Conservation (phyloP, 2,113 vertebrate species). For the Cyanistes caeruleus region DNA sequence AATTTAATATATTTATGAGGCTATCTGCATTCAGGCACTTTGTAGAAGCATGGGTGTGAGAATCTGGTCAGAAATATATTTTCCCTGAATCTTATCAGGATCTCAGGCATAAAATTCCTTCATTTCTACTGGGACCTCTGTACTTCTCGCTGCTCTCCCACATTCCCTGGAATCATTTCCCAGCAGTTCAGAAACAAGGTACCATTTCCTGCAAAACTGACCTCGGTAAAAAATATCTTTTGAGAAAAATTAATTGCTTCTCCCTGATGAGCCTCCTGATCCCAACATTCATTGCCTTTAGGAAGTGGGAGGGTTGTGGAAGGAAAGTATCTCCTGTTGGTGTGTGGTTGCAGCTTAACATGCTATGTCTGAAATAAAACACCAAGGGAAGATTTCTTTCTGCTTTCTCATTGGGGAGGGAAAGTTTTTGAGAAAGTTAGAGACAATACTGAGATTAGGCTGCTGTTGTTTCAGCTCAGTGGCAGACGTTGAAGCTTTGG, state of each 20-base stretch:
- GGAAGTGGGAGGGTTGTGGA: background rate
- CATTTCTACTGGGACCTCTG: background rate
- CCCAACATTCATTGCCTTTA: background rate
- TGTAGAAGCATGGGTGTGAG: background rate
- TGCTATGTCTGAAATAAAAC: conserved; percentile 45
- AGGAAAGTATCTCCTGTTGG: background rate
- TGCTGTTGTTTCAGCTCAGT: conserved; percentile 87
- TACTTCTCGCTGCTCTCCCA: background rate
- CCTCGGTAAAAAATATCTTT: background rate
- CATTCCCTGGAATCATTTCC: background rate
- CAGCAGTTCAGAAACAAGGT: background rate
- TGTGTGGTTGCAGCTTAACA: conserved; percentile 18
- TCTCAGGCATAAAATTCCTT: background rate
- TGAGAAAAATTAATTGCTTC: background rate
- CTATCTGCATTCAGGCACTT: background rate
- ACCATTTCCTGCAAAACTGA: background rate
- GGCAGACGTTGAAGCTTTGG: conserved; percentile 85
- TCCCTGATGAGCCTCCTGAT: background rate
- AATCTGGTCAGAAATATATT: background rate
- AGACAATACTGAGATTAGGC: conserved; percentile 86
- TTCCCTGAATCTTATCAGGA: background rate
- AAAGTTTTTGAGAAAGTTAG: conserved; percentile 74
- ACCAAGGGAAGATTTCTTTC: conserved; percentile 77
- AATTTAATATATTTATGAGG: background rate
- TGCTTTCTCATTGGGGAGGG: conserved; percentile 67